Evolutionary conservation across 35 echinoderm and acorn worm species (phyloP), one percentile per base, ranked within the genome.

Genomic region (Amphiura filiformis): DNA sequence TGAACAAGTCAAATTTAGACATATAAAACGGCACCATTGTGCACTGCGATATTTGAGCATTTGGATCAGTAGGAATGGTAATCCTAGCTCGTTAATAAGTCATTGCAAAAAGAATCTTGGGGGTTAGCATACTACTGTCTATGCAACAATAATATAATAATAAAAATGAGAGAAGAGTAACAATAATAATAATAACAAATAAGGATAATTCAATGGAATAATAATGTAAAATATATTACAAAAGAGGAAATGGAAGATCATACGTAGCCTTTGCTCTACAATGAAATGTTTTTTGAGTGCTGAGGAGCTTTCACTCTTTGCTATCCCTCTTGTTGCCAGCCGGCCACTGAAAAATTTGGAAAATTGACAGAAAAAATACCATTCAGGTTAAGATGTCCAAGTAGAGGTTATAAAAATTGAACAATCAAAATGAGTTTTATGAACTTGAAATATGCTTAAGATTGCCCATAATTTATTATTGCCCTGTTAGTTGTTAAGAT

Each of bases 171-270:
- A 70, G 28, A 18, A 70, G 41, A 47, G 17, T 47, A 70, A 70
- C 7, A 52, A 52, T 7, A 52, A 52, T 52, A 7, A 11, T 52
- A 11, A 20, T 11, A 52, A 52, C 7, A 52, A 70, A 70, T 15
- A 70, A 70, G 61, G 61, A 70, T 70, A 70, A 70, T 70, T 70
- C 26, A 70, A 70, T 70, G 61, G 61, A 70, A 70, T 70, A 70
- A 70, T 70, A 70, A 70, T 70, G 61, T 70, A 70, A 70, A 70
- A 70, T 70, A 70, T 70, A 70, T 70, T 70, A 70, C 61, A 70
- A 70, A 70, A 70, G 61, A 70, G 61, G 61, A 70, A 70, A 70
- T 70, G 61, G 61, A 70, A 70, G 3, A 13, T 70, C 61, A 70
- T 70, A 70, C 61, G 61, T 70, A 70, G 61, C 61, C 61, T 70